Evolutionary conservation across 2,797 vertebrate genomes (phyloP), one percentile per base, ranked within the genome.

Genomic region (Sciaenops ocellatus): DNA sequence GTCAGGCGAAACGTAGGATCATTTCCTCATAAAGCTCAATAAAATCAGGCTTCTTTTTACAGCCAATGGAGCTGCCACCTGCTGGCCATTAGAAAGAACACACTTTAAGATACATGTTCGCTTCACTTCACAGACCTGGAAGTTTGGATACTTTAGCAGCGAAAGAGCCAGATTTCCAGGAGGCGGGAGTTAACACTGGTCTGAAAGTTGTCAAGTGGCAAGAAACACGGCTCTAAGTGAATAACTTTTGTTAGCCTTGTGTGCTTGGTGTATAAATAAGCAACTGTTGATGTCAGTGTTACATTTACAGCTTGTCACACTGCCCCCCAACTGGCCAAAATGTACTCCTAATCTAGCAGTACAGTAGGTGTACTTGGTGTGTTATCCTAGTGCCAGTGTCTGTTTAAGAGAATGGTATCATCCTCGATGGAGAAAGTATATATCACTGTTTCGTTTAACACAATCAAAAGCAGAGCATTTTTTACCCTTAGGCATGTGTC

Each of bases 401-500:
- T 76, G 15, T 26, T 67, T 26, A 52, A 63, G 15, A 64, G 56
- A 81, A 73, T 22, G n/a, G 16, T 4, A 34, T 66, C 28, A 34
- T 22, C 54, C 47, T 72, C 12, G 56, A 66, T 6, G 1, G 30
- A 47, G 73, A 34, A 54, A 41, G 69, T 24, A 54, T 10, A 71
- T 68, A 57, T 62, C 62, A 50, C 17, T 41, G 12, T 64, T 80
- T 77, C 6, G 26, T 73, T 70, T 44, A 54, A 70, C 38, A 73
- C 82, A n/a, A 61, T 73, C 50, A 73, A 56, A 72, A 70, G 55
- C 47, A 38, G 26, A 44, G 12, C 28, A 24, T 71, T 67, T 79
- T 5, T 12, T n/a, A 62, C 41, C 76, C 46, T 28, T 34, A 17
- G 73, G 76, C 65, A 22, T 66, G 56, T 81, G 79, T 61, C 73